These are phyloP conservation scores for Adelosebastes latens DNA, from an alignment of 2,797 vertebrate species.

Conservation along the genomic window DNA sequence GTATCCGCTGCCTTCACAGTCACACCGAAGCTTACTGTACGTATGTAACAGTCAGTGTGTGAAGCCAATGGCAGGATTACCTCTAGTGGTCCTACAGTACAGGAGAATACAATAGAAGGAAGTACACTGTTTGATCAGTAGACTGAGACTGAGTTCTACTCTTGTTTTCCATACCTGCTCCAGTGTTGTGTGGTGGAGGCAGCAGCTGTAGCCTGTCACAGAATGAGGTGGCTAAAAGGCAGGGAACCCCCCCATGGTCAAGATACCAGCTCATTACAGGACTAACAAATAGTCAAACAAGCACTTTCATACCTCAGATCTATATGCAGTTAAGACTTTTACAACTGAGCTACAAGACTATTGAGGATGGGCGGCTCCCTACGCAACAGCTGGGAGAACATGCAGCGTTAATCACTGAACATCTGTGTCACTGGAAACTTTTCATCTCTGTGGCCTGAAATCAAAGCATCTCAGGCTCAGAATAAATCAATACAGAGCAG, in stretches of 20 bases:
- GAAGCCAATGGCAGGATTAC: not conserved
- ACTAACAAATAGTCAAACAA: not conserved
- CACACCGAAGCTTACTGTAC: not conserved
- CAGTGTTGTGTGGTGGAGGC: not conserved
- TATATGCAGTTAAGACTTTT: not conserved
- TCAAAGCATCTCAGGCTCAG: not conserved
- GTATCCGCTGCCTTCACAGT: slow-evolving; percentile 14
- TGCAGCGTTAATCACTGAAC: not conserved
- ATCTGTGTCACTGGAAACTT: not conserved
- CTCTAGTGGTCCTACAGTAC: not conserved
- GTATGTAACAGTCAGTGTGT: slow-evolving; percentile 15
- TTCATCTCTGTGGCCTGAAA: not conserved
- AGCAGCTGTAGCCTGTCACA: not conserved
- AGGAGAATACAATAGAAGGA: not conserved
- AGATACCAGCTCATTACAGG: not conserved
- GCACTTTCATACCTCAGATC: not conserved
- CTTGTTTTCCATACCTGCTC: not conserved
- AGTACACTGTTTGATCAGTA: not conserved
- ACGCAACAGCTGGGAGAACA: not conserved
- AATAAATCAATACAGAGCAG: not conserved
- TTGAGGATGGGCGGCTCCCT: not conserved
- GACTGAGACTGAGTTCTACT: not conserved
- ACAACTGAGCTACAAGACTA: not conserved
- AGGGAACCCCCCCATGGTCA: not conserved
- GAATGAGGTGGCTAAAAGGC: not conserved